These are phyloP conservation scores for Ichneumoninae sp. DNA, from an alignment of 2,888 invertebrate genomes.

Conservation along the genomic window DNA sequence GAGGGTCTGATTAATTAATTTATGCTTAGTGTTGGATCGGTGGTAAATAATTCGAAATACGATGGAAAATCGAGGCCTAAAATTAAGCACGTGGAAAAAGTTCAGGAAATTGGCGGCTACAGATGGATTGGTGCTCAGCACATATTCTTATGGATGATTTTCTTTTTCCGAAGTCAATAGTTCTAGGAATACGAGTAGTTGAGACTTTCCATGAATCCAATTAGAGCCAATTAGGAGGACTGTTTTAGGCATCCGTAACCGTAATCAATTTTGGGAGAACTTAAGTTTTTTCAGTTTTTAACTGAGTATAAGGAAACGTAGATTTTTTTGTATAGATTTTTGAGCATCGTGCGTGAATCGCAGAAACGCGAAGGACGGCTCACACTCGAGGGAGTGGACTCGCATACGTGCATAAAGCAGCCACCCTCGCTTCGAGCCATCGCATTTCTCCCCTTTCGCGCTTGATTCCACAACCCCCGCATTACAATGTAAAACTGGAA, in stretches of 20 bases:
- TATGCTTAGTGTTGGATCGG: background rate
- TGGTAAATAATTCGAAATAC: background rate
- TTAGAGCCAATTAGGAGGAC: background rate
- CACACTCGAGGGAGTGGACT: conserved; percentile 5
- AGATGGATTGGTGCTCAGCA: background rate
- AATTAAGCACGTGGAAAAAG: background rate
- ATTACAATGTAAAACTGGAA: conserved; percentile 29
- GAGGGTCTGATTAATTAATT: conserved; percentile 7
- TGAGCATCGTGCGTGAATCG: background rate
- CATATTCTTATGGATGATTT: background rate
- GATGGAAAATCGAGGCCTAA: background rate
- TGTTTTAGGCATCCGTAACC: background rate
- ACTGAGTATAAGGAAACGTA: background rate
- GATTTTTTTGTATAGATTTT: background rate
- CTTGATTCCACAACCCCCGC: conserved; percentile 26
- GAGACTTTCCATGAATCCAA: background rate
- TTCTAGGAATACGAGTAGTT: background rate
- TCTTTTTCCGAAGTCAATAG: background rate
- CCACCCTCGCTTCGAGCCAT: conserved; percentile 32
- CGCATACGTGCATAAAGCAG: conserved; percentile 31
- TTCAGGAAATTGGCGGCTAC: background rate
- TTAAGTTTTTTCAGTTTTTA: background rate
- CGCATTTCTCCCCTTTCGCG: conserved; percentile 25
- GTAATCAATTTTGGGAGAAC: background rate
- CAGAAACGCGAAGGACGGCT: background rate